Percentiles rank a stretch among this genome's conserved stretches.
phyloP scores from a whole-genome alignment of 2,888 invertebrate genomes.

The Lordiphosa fenestrarum region DNA sequence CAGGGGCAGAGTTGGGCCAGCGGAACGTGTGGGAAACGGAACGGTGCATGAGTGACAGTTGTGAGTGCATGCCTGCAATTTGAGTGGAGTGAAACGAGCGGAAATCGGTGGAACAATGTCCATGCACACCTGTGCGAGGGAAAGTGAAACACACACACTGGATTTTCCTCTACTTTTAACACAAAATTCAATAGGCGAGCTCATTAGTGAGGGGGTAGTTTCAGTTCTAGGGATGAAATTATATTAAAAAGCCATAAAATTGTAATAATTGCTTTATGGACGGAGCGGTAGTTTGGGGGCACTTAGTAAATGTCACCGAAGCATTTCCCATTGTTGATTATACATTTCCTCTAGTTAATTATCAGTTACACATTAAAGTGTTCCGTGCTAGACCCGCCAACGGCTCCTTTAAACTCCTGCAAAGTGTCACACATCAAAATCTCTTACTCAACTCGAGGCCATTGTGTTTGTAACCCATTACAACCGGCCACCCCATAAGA shows the following conservation, averaged over 20 bases:
- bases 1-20: slow-evolving; percentile 18
- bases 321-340: neutral
- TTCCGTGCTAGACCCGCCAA: too few species aligned
- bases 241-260: slow-evolving; percentile 45
- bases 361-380: too few species aligned
- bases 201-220: slow-evolving; percentile 36
- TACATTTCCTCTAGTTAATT: too few species aligned
- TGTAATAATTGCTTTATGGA: slow-evolving; percentile 24
- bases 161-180: slow-evolving; percentile 40
- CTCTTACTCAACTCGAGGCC: too few species aligned
- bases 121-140: slow-evolving; percentile 12
- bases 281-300: slow-evolving; percentile 1
- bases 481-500: neutral
- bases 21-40: slow-evolving; percentile 32
- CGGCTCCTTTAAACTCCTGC: too few species aligned
- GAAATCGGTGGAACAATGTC: neutral
- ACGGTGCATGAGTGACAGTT: slow-evolving; percentile 8
- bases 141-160: slow-evolving; percentile 35
- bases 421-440: too few species aligned
- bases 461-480: too few species aligned
- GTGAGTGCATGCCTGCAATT: slow-evolving; percentile 7
- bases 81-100: slow-evolving; percentile 20
- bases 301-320: slow-evolving; percentile 1
- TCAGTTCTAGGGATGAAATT: slow-evolving; percentile 26
- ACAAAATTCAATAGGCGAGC: slow-evolving; percentile 51